Conservation (phyloP, 2,888 invertebrate species). For the Epinotia demarniana region DNA sequence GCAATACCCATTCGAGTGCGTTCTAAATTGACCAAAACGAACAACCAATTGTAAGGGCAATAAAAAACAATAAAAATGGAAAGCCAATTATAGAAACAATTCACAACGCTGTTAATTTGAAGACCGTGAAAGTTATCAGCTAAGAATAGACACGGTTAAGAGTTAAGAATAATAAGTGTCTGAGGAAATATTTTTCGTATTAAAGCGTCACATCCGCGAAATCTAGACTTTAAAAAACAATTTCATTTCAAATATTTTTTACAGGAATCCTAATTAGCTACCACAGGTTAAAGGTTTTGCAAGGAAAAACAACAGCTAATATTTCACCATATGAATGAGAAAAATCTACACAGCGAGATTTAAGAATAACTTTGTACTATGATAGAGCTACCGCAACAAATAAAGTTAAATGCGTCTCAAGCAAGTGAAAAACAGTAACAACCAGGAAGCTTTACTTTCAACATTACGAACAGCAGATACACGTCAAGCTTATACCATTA, state of each 20-base stretch:
- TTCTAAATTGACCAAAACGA: slow-evolving; percentile 20
- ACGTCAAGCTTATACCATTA: slow-evolving; percentile 39
- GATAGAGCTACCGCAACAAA: neutral
- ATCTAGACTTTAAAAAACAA: neutral
- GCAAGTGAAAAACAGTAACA: slow-evolving; percentile 1
- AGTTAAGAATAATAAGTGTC: slow-evolving; percentile 25
- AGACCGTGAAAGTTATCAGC: slow-evolving; percentile 25
- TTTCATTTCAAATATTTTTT: neutral
- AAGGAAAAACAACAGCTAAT: neutral
- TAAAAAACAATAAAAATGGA: slow-evolving; percentile 27
- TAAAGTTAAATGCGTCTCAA: neutral
- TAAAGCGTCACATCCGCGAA: neutral
- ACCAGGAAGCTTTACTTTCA: slow-evolving; percentile 41
- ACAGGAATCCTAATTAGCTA: neutral
- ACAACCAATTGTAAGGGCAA: slow-evolving; percentile 6
- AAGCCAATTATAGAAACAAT: slow-evolving; percentile 21
- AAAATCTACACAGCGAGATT: no score
- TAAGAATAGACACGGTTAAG: no score
- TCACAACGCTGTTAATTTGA: slow-evolving; percentile 24
- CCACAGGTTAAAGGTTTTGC: neutral
- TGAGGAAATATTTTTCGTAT: neutral
- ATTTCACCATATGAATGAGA: neutral
- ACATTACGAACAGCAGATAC: slow-evolving; percentile 35
- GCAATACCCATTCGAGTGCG: slow-evolving; percentile 18
- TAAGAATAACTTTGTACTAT: neutral